phyloP scores from a whole-genome alignment of 2,113 vertebrate species.

The Oenanthe oenanthe region DNA sequence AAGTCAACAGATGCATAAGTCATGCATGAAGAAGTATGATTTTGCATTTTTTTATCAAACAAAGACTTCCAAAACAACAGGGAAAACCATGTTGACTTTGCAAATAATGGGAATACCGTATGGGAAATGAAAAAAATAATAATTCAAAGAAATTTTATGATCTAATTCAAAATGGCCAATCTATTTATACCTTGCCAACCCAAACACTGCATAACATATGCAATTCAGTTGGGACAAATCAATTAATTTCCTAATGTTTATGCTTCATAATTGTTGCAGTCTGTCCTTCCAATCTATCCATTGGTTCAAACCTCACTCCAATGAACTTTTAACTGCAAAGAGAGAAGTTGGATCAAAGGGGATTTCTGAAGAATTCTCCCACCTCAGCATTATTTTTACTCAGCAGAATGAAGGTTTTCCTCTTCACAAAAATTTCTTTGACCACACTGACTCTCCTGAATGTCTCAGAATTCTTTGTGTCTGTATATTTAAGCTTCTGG shows the following conservation, averaged over 20 bases:
- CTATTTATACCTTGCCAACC: constrained; percentile 6
- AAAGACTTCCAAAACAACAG: constrained; percentile 12
- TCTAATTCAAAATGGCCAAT: neutral
- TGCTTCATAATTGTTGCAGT: constrained; percentile 21
- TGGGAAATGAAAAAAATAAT: neutral
- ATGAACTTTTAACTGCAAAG: constrained; percentile 2
- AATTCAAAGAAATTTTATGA: neutral
- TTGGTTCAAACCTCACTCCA: neutral
- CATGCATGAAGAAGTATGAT: constrained; percentile 34
- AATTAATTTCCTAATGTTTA: constrained; percentile 34
- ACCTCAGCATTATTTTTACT: constrained; percentile 3
- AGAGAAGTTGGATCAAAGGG: neutral
- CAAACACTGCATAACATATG: neutral
- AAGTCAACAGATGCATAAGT: constrained; percentile 21
- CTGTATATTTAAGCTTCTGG: neutral
- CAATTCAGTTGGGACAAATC: constrained; percentile 1
- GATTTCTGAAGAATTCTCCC: constrained; percentile 7
- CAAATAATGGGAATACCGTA: neutral
- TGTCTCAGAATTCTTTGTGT: neutral
- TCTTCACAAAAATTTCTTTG: constrained; percentile 9
- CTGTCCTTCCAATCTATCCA: neutral
- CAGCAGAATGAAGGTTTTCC: neutral
- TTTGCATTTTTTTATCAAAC: constrained; percentile 38
- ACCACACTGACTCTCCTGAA: neutral
- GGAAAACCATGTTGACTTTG: neutral